phyloP scores from a whole-genome alignment of 1,140 invertebrate genomes.

The Drosophila kurseongensis region DNA sequence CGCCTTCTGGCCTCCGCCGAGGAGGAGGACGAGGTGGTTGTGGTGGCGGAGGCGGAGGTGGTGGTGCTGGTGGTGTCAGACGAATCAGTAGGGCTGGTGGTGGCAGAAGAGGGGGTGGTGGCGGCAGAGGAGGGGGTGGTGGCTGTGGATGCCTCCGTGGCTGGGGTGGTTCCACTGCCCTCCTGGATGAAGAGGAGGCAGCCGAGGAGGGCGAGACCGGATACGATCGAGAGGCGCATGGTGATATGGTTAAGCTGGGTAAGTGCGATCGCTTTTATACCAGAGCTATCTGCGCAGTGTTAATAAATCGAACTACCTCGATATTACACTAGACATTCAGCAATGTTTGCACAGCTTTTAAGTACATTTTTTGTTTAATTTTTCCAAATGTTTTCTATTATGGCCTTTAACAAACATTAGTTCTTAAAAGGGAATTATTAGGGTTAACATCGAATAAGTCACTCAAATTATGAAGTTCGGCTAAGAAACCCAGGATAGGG shows the following conservation, averaged over 20 bases:
- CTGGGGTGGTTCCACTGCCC: background rate
- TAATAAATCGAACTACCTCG: background rate
- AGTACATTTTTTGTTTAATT: too few species aligned
- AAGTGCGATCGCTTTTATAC: slow-evolving; percentile 13
- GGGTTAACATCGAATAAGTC: too few species aligned
- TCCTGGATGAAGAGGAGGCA: slow-evolving; percentile 11
- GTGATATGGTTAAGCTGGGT: background rate
- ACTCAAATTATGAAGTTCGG: too few species aligned
- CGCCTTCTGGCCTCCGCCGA: slow-evolving; percentile 27
- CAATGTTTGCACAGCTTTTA: slow-evolving; percentile 11
- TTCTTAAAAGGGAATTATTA: too few species aligned
- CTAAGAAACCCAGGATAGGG: too few species aligned
- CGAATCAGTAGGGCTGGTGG: background rate
- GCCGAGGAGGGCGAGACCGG: slow-evolving; percentile 1
- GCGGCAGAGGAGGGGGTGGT: background rate
- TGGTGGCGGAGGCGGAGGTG: background rate
- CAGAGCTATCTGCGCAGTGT: background rate
- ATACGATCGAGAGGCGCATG: slow-evolving; percentile 23
- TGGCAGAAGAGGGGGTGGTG: background rate
- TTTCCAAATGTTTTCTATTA: too few species aligned
- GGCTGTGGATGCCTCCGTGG: background rate
- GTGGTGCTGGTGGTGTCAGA: background rate
- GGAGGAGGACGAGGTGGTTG: slow-evolving; percentile 14
- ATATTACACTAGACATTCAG: slow-evolving; percentile 13
- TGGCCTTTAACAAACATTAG: too few species aligned